Conservation (phyloP, 1,140 invertebrate species). For the Dreissena rostriformis region DNA sequence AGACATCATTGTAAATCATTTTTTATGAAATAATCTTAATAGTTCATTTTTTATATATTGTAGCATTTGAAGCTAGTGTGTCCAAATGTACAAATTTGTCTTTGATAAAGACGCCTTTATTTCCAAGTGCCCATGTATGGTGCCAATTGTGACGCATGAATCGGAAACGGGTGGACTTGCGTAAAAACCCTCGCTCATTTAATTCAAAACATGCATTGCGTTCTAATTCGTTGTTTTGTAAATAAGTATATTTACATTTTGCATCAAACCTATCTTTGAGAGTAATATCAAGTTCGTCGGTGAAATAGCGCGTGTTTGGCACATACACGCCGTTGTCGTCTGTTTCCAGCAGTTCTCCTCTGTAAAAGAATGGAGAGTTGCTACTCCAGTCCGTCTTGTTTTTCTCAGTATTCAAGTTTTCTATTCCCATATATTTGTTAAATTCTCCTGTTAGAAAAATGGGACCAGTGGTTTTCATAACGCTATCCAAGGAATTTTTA, state of each 20-base stretch:
- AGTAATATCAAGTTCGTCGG: neutral
- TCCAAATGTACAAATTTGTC: too few species aligned
- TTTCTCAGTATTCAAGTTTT: neutral
- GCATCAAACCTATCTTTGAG: neutral
- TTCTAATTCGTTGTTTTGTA: neutral
- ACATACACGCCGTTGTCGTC: slow-evolving; percentile 1
- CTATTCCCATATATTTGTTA: neutral
- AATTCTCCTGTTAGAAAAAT: neutral
- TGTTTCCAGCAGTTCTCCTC: neutral
- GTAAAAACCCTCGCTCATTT: neutral
- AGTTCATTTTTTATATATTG: too few species aligned
- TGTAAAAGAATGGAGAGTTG: slow-evolving; percentile 18
- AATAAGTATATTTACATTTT: neutral
- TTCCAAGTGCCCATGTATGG: neutral
- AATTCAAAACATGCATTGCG: neutral
- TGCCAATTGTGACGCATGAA: neutral
- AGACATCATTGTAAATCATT: too few species aligned
- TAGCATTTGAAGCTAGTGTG: too few species aligned
- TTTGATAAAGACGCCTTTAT: too few species aligned
- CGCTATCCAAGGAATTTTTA: neutral
- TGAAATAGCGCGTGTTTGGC: slow-evolving; percentile 19
- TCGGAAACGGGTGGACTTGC: neutral
- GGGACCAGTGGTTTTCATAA: neutral
- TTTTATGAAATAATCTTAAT: too few species aligned
- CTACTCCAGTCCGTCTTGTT: neutral